Evolutionary conservation across 2,797 vertebrate genomes (phyloP).

Genomic region (Coregonus suidteri): DNA sequence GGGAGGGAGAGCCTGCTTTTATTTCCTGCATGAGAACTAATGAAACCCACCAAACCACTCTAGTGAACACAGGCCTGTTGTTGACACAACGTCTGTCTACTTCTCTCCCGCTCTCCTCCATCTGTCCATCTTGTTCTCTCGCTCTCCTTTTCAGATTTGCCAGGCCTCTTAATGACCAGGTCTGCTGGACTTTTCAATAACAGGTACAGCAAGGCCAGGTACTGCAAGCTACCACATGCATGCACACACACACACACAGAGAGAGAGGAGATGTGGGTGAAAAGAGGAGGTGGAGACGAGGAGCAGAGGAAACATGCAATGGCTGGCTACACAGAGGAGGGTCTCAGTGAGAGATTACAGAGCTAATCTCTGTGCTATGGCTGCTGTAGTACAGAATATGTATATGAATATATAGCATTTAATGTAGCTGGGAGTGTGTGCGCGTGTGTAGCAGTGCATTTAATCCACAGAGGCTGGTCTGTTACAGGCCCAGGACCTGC

Average conservation of each 20-base stretch:
- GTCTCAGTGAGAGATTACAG: background rate
- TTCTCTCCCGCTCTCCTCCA: background rate
- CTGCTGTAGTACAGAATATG: conserved; percentile 7
- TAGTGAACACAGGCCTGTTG: conserved; percentile 24
- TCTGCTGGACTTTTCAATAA: conserved; percentile 30
- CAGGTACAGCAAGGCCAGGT: background rate
- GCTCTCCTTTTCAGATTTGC: background rate
- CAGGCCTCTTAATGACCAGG: conserved; percentile 13
- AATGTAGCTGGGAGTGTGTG: background rate
- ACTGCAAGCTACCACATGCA: background rate
- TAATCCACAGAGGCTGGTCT: background rate
- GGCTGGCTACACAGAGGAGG: background rate
- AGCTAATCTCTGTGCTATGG: background rate
- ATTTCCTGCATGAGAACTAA: conserved; percentile 34
- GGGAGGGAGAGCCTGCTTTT: background rate
- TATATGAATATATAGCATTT: background rate
- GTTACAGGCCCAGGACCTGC: background rate
- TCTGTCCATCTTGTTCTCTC: background rate
- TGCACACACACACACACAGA: background rate
- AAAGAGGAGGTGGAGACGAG: conserved; percentile 2
- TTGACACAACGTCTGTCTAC: background rate
- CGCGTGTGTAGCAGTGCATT: conserved; percentile 15
- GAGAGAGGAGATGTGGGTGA: conserved; percentile 26
- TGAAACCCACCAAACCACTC: conserved; percentile 52
- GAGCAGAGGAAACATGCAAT: background rate